A percentile compares a stretch with the other conserved stretches of the same genome.
Evolutionary conservation across 2,113 vertebrate genomes (phyloP).

Genomic region (Prietella phreatophila): DNA sequence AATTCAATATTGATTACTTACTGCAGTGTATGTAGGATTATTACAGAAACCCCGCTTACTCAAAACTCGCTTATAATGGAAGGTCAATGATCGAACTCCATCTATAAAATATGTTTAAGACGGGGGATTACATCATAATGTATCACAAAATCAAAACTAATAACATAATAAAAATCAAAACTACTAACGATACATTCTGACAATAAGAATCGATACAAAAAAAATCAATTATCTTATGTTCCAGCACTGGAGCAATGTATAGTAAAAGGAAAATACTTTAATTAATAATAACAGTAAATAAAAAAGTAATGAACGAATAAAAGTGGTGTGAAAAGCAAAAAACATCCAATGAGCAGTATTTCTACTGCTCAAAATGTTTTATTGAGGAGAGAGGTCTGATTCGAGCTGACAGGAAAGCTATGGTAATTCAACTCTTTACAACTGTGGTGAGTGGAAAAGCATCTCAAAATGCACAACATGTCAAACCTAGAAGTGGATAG

Average conservation of each 20-base stretch:
- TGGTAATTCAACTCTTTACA: no score
- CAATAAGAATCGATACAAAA: background rate
- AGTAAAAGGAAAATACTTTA: no score
- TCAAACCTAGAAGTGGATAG: no score
- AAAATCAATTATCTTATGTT: background rate
- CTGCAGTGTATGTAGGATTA: background rate
- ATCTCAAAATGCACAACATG: no score
- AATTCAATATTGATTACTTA: background rate
- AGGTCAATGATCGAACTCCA: background rate
- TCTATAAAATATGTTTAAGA: no score
- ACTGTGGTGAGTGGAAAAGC: no score
- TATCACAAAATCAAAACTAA: background rate
- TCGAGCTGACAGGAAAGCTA: no score
- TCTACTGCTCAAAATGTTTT: no score
- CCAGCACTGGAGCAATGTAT: background rate
- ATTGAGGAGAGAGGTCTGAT: no score
- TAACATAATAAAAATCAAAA: background rate
- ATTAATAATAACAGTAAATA: background rate
- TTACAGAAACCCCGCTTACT: background rate
- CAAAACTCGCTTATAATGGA: background rate
- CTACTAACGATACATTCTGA: background rate
- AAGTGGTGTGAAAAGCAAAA: no score
- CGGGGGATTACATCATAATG: no score
- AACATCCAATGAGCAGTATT: no score
- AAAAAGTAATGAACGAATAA: background rate